Conservation (phyloP, 2,797 vertebrate species). For the Diplodus sargus region DNA sequence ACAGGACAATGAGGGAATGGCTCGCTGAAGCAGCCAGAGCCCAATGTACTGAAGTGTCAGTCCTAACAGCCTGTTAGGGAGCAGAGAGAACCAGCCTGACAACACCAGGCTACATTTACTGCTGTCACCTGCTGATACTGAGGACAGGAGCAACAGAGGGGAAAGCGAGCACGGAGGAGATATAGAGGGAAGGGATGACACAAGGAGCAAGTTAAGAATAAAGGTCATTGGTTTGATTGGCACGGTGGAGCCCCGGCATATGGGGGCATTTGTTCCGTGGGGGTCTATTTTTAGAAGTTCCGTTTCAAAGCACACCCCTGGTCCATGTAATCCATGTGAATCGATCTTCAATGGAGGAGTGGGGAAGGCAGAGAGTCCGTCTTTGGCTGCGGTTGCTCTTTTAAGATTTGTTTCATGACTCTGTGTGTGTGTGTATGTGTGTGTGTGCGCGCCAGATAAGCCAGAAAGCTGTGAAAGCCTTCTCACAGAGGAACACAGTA, state of each 20-base stretch:
- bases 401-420: constrained; percentile 29
- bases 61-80: constrained; percentile 58
- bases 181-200: constrained; percentile 20
- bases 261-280: constrained; percentile 18
- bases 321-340: constrained; percentile 60
- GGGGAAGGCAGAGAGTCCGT: constrained; percentile 23
- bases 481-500: neutral
- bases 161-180: constrained; percentile 30
- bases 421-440: constrained; percentile 13
- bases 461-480: constrained; percentile 30
- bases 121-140: constrained; percentile 36
- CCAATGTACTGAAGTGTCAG: constrained; percentile 51
- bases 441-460: constrained; percentile 52
- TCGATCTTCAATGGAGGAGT: constrained; percentile 61
- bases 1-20: constrained; percentile 30
- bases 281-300: constrained; percentile 64
- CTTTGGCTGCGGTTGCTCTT: constrained; percentile 53
- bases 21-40: constrained; percentile 44
- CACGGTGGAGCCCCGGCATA: constrained; percentile 34
- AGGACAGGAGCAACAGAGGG: constrained; percentile 10
- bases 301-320: constrained; percentile 44
- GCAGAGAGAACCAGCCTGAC: constrained; percentile 42
- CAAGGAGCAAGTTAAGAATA: constrained; percentile 45
- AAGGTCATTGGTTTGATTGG: constrained; percentile 56
- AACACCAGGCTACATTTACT: constrained; percentile 20